Evolutionary conservation across 2,797 vertebrate species (phyloP), one percentile per base, ranked within the genome.

Genomic region (Sciurus vulgaris): DNA sequence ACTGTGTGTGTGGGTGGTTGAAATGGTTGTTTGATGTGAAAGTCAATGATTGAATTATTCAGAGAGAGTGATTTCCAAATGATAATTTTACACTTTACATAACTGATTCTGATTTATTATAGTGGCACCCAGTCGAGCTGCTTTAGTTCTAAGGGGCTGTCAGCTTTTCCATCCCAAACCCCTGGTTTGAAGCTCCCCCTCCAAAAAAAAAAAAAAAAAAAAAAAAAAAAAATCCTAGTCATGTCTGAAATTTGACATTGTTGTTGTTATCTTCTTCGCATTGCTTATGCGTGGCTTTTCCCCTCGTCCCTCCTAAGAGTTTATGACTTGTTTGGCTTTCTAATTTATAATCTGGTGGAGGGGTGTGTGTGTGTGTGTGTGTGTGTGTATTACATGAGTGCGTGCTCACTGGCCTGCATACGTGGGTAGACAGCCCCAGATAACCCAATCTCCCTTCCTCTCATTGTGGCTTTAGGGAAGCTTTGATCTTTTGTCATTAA

Each of bases 11-110:
- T 98, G 98, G 98, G 98, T 98, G 98, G 98, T 96, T 98, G 97
- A 97, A 98, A 98, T 98, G 95, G 98, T 98, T 98, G 98, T 98
- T 98, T 98, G 98, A 98, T 98, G 98, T 98, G 98, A 98, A 98
- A 98, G 98, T 98, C 98, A 98, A 98, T 98, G 98, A 95, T 98
- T 98, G 98, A 99, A 98, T 98, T 98, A 98, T 98, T 98, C 98
- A 98, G 98, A 98, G 97, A 98, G 97, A 98, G 97, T 97, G 98
- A 98, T 98, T 98, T 98, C 98, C 98, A 98, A 98, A 98, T 97
- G 98, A 98, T 98, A 98, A 98, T 98, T 98, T 98, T 98, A 98
- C 96, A 98, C 98, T 98, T 98, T 98, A 97, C 98, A 97, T 98
- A 98, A 98, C 98, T 98, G 98, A 98, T 98, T 98, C 98, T 98